Conservation (phyloP, 1,140 invertebrate genomes). For the Tribolium madens region DNA sequence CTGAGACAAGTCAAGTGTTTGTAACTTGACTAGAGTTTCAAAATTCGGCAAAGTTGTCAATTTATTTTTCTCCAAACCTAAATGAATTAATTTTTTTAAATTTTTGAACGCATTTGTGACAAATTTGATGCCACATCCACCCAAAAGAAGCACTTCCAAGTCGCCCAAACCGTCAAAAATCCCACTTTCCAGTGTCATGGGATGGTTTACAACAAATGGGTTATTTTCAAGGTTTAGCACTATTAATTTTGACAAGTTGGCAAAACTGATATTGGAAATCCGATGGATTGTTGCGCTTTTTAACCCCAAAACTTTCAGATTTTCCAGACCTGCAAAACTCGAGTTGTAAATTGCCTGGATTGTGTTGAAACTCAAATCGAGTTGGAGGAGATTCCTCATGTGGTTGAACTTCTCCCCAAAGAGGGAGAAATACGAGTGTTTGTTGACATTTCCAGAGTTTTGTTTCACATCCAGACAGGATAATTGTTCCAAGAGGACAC, state of each 20-base stretch:
- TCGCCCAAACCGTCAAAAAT: slow-evolving; percentile 68
- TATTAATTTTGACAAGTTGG: slow-evolving; percentile 64
- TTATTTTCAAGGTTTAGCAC: slow-evolving; percentile 70
- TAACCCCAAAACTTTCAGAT: slow-evolving; percentile 66
- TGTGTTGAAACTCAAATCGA: slow-evolving; percentile 67
- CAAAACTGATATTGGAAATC: slow-evolving; percentile 66
- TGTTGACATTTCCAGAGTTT: slow-evolving; percentile 65
- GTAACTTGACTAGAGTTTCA: slow-evolving; percentile 65
- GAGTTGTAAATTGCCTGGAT: slow-evolving; percentile 66
- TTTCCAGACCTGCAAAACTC: slow-evolving; percentile 67
- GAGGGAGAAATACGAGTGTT: slow-evolving; percentile 65
- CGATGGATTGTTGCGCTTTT: slow-evolving; percentile 68
- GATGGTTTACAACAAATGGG: slow-evolving; percentile 63
- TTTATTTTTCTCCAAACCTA: slow-evolving; percentile 68
- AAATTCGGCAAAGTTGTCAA: slow-evolving; percentile 67
- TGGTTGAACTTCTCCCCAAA: slow-evolving; percentile 60
- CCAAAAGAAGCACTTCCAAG: slow-evolving; percentile 67
- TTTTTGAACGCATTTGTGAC: slow-evolving; percentile 68
- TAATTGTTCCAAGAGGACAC: slow-evolving; percentile 66
- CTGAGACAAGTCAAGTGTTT: slow-evolving; percentile 67
- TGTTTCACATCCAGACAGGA: slow-evolving; percentile 67
- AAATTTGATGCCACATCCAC: slow-evolving; percentile 67
- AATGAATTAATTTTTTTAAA: slow-evolving; percentile 67
- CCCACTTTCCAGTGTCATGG: slow-evolving; percentile 61
- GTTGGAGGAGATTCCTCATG: slow-evolving; percentile 54